These are phyloP conservation scores for Aurelia sp. DNA, from an alignment of 30 jellyfish, hydroid and myxozoan species.

Conservation along the genomic window DNA sequence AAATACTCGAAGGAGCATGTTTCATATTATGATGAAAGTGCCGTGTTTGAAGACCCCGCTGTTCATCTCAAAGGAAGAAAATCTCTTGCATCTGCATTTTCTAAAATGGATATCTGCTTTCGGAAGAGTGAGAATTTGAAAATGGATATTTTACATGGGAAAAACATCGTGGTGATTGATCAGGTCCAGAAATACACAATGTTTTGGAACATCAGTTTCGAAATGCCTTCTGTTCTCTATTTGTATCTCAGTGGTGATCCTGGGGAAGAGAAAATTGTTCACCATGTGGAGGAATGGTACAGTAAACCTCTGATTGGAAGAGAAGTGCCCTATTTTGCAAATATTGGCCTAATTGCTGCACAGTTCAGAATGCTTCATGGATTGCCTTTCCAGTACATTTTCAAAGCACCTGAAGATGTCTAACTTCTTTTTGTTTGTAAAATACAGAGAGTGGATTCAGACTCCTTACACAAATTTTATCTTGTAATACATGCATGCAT, in stretches of 20 bases:
- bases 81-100: constrained; percentile 46
- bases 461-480: not conserved
- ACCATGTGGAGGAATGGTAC: constrained; percentile 54
- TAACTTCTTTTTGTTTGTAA: no score
- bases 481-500: no score
- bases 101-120: constrained; percentile 15
- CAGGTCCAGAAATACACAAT: constrained; percentile 46
- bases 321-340: constrained; percentile 58
- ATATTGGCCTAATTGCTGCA: constrained; percentile 54
- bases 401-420: constrained; percentile 3
- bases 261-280: constrained; percentile 45
- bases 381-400: constrained; percentile 46
- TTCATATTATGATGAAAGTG: constrained; percentile 31
- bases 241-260: constrained; percentile 52
- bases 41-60: constrained; percentile 62
- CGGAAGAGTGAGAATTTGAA: constrained; percentile 37
- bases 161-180: constrained; percentile 33
- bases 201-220: constrained; percentile 35
- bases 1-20: constrained; percentile 12
- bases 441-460: no score
- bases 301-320: constrained; percentile 50
- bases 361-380: constrained; percentile 59
- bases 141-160: constrained; percentile 45
- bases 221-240: constrained; percentile 34
- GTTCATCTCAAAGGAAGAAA: constrained; percentile 29